A percentile compares a stretch with the other conserved stretches of the same genome.
These are phyloP conservation scores for Sinodicranocentrus sp. DNA, from an alignment of 2,888 invertebrate genomes.

Conservation along the genomic window DNA sequence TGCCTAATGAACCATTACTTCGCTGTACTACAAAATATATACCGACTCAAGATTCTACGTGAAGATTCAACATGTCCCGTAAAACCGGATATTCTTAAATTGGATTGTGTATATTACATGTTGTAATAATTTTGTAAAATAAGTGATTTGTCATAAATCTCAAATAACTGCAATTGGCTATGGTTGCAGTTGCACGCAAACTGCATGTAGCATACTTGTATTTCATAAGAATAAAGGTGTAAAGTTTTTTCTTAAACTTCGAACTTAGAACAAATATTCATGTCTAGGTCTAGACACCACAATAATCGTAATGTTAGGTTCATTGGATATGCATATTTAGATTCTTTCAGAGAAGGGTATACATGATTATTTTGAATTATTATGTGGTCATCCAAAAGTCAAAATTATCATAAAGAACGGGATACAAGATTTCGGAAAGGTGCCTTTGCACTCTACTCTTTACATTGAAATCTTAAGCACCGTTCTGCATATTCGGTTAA, in stretches of 20 bases:
- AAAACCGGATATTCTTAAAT: background rate
- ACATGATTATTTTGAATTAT: constrained; percentile 37
- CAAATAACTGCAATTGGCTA: constrained; percentile 33
- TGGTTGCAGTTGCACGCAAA: constrained; percentile 24
- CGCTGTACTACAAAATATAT: no score
- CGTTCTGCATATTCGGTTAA: no score
- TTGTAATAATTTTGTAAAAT: background rate
- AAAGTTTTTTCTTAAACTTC: background rate
- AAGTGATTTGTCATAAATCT: background rate
- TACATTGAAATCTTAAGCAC: no score
- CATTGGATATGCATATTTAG: no score
- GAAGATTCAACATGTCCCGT: background rate
- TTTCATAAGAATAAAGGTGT: background rate
- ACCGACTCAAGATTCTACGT: no score
- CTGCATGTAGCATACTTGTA: background rate
- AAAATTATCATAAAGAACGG: constrained; percentile 41
- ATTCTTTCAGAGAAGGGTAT: no score
- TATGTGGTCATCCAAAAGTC: constrained; percentile 11
- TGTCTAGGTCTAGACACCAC: no score
- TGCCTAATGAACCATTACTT: no score
- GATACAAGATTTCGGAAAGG: constrained; percentile 4
- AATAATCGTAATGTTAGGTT: no score
- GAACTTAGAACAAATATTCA: no score
- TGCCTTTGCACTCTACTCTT: no score
- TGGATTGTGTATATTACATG: background rate